Conservation (phyloP, 2,888 invertebrate species). For the Xestia sexstrigata region DNA sequence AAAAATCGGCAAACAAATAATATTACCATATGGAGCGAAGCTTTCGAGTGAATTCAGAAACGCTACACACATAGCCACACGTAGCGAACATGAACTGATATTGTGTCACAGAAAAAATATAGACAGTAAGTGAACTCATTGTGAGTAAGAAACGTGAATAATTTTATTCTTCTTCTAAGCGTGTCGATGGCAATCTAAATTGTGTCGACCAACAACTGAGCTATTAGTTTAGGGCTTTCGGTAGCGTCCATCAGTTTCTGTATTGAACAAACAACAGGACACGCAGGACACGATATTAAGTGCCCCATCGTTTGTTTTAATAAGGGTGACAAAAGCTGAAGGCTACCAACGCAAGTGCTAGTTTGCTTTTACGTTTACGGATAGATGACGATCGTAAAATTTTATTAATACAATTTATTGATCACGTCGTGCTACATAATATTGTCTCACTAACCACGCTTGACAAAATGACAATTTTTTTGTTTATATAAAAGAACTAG, state of each 20-base stretch:
- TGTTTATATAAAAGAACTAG: too few species aligned
- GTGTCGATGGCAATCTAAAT: too few species aligned
- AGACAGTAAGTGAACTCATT: constrained; percentile 15
- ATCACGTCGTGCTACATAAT: background rate
- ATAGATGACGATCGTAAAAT: background rate
- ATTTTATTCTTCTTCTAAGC: background rate
- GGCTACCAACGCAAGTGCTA: background rate
- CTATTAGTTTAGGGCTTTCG: too few species aligned
- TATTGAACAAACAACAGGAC: too few species aligned
- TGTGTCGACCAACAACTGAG: too few species aligned
- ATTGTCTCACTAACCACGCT: background rate
- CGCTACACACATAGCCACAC: constrained; percentile 25
- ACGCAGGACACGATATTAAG: too few species aligned
- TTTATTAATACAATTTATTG: background rate
- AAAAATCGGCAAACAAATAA: constrained; percentile 26
- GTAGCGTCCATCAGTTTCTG: too few species aligned
- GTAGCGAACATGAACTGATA: constrained; percentile 25
- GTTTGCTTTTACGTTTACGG: background rate
- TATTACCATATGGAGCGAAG: constrained; percentile 58
- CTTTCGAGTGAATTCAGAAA: constrained; percentile 37
- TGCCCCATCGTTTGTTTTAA: background rate
- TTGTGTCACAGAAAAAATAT: constrained; percentile 20
- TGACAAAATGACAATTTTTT: background rate
- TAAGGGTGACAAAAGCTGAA: background rate
- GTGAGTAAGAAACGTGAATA: background rate